A percentile compares a stretch with the other conserved stretches of the same genome.
Conservation (phyloP, 2,797 vertebrate species). For the Darevskia nairensis region DNA sequence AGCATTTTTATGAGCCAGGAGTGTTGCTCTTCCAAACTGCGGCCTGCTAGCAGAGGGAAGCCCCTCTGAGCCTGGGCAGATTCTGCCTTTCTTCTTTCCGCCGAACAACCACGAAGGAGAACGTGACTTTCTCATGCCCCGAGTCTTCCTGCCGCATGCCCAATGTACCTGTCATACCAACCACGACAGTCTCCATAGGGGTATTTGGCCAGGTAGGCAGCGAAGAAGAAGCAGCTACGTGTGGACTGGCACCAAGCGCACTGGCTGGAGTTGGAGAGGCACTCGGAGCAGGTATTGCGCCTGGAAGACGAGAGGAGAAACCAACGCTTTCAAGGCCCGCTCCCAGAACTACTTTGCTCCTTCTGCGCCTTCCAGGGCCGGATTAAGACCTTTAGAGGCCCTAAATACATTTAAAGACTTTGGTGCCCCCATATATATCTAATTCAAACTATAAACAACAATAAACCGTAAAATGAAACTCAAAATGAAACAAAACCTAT, state of each 20-base stretch:
- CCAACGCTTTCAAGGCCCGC: rapidly evolving
- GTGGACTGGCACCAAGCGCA: conserved; percentile 96
- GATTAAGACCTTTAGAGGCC: no score
- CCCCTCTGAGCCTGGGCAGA: neutral
- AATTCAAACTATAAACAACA: no score
- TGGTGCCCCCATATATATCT: no score
- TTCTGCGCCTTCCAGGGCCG: no score
- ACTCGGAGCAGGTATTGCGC: conserved; percentile 87
- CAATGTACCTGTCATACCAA: conserved; percentile 91
- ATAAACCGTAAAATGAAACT: no score
- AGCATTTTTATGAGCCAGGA: no score
- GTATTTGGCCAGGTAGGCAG: conserved; percentile 93
- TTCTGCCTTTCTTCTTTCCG: neutral
- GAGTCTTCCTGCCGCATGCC: neutral
- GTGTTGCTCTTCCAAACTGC: neutral
- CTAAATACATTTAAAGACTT: no score
- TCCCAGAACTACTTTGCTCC: neutral
- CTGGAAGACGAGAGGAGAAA: conserved; percentile 65
- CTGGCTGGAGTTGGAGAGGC: conserved; percentile 94
- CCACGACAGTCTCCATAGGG: conserved; percentile 92
- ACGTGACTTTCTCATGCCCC: rapidly evolving
- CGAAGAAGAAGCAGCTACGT: conserved; percentile 92
- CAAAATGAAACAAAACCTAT: no score
- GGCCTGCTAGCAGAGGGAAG: neutral
- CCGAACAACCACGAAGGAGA: neutral